Conservation (phyloP, 2,113 vertebrate species). For the Promerops cafer region DNA sequence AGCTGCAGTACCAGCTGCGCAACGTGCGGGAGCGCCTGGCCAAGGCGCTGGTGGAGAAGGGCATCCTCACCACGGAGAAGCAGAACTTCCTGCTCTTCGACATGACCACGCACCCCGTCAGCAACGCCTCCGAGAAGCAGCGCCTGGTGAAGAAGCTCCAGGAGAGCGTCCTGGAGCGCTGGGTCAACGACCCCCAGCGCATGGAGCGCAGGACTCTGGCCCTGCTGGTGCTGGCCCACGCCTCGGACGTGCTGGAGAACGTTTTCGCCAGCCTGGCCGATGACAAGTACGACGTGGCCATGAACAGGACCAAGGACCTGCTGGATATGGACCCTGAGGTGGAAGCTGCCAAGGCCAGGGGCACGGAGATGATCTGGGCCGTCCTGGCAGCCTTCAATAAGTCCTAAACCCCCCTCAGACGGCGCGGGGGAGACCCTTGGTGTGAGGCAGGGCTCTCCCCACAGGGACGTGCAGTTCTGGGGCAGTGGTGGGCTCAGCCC, state of each 20-base stretch:
- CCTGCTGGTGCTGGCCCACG: slow-evolving; percentile 78
- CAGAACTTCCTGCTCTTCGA: slow-evolving; percentile 88
- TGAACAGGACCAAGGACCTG: slow-evolving; percentile 72
- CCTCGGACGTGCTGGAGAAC: slow-evolving; percentile 78
- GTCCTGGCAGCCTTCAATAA: slow-evolving; percentile 82
- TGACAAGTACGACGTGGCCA: slow-evolving; percentile 74
- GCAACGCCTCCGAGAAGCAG: slow-evolving; percentile 77
- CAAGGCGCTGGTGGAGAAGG: slow-evolving; percentile 85
- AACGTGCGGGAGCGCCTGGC: slow-evolving; percentile 83
- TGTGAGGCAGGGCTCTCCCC: not conserved
- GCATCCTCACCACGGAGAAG: slow-evolving; percentile 82
- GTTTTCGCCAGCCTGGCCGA: slow-evolving; percentile 72
- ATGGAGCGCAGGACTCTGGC: slow-evolving; percentile 76
- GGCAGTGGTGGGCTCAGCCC: not conserved
- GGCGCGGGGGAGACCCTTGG: not conserved
- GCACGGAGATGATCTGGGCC: slow-evolving; percentile 82
- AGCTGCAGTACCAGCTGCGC: slow-evolving; percentile 82
- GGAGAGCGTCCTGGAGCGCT: slow-evolving; percentile 78
- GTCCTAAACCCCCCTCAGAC: slow-evolving; percentile 1
- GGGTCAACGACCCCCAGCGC: slow-evolving; percentile 76
- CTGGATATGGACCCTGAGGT: slow-evolving; percentile 77
- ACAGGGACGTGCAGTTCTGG: not conserved
- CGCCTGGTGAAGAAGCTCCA: slow-evolving; percentile 76
- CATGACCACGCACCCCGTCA: slow-evolving; percentile 85
- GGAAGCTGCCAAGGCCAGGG: slow-evolving; percentile 67